Conservation (phyloP, 2,113 vertebrate genomes). For the Peucedramus taeniatus region DNA sequence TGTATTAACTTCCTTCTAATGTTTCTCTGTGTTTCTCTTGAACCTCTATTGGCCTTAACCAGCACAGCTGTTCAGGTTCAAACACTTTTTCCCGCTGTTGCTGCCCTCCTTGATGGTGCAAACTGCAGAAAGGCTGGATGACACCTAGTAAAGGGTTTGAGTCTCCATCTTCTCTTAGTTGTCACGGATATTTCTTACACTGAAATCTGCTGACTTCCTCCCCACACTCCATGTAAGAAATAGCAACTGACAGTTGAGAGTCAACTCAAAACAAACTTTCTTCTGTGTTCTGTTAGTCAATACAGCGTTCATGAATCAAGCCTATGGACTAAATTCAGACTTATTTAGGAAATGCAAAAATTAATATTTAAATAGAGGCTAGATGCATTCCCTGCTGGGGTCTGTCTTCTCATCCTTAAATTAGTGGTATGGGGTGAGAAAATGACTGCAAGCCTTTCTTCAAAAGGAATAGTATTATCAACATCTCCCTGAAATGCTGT, state of each 20-base stretch:
- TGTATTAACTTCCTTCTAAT: not conserved
- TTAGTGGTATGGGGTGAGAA: not conserved
- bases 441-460: not conserved
- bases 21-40: not conserved
- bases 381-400: not conserved
- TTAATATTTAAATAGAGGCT: not conserved
- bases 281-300: conserved; percentile 16
- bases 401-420: conserved; percentile 14
- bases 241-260: conserved; percentile 10
- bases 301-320: conserved; percentile 57
- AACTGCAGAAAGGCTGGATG: not conserved
- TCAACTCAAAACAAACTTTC: not conserved
- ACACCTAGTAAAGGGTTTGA: not conserved
- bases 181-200: not conserved
- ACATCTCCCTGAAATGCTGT: not conserved
- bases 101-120: not conserved
- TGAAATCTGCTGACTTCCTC: not conserved
- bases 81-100: not conserved
- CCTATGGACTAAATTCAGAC: conserved; percentile 6
- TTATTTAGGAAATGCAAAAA: conserved; percentile 25
- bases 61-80: conserved; percentile 51
- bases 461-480: not conserved
- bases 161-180: not conserved
- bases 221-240: conserved; percentile 12
- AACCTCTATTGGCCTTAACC: conserved; percentile 55